Conservation (phyloP, 2,797 vertebrate genomes). For the Pangasius larnaudii region DNA sequence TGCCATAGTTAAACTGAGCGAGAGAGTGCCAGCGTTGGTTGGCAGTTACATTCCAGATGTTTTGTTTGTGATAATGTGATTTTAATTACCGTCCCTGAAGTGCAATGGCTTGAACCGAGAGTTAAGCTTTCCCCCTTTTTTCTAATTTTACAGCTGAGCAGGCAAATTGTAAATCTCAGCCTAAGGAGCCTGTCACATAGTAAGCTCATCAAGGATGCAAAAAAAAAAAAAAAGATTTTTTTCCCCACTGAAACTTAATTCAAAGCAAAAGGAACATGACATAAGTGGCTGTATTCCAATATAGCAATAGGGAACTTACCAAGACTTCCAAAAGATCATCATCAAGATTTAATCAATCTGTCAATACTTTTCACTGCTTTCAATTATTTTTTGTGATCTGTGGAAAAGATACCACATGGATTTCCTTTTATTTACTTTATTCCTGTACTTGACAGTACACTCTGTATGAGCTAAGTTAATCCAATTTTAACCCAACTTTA, state of each 20-base stretch:
- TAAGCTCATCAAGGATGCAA: conserved; percentile 28
- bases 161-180: conserved; percentile 73
- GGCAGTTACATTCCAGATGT: conserved; percentile 55
- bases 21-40: conserved; percentile 23
- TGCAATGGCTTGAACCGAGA: conserved; percentile 70
- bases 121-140: conserved; percentile 63
- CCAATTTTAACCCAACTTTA: background rate
- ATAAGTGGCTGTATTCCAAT: background rate
- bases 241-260: background rate
- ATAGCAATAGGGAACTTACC: background rate
- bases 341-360: background rate
- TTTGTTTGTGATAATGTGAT: conserved; percentile 77
- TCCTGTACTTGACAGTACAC: background rate
- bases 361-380: background rate
- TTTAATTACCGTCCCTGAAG: conserved; percentile 78
- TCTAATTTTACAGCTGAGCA: conserved; percentile 68
- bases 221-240: background rate
- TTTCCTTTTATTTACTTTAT: background rate
- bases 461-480: background rate
- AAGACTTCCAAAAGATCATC: background rate
- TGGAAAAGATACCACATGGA: background rate
- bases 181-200: conserved; percentile 71
- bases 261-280: background rate
- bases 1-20: conserved; percentile 7
- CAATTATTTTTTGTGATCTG: too few species aligned